Evolutionary conservation across 1,140 invertebrate genomes (phyloP).

Genomic region (Calycopis cecrops): DNA sequence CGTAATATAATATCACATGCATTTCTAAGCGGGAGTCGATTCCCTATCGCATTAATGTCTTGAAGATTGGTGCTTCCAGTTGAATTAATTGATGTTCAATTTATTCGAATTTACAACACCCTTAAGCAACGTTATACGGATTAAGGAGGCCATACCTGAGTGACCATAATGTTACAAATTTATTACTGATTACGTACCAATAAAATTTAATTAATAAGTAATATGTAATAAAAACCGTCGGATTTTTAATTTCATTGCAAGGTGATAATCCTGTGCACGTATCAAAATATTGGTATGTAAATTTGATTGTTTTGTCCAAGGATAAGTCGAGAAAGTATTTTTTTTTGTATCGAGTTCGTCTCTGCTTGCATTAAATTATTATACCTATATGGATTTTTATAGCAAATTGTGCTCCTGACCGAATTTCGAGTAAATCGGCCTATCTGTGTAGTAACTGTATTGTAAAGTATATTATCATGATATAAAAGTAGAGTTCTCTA

Average conservation of each 20-base stretch:
- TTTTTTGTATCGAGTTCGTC: too few species aligned
- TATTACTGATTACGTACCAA: slow-evolving; percentile 5
- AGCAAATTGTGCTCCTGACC: too few species aligned
- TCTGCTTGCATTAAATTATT: too few species aligned
- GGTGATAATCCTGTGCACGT: too few species aligned
- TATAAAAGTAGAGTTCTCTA: too few species aligned
- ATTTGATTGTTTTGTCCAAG: too few species aligned
- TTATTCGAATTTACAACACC: slow-evolving; percentile 36
- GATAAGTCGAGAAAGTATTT: too few species aligned
- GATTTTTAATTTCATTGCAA: neutral
- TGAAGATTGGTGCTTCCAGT: slow-evolving; percentile 35
- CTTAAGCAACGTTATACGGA: slow-evolving; percentile 9
- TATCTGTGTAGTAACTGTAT: too few species aligned
- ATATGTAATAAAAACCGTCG: neutral
- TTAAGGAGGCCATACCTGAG: slow-evolving; percentile 1
- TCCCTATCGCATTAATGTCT: slow-evolving; percentile 50
- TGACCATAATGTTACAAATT: slow-evolving; percentile 8
- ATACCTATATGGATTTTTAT: too few species aligned
- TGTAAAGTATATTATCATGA: too few species aligned
- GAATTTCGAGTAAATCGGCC: too few species aligned
- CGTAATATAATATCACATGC: slow-evolving; percentile 41
- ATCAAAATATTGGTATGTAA: too few species aligned
- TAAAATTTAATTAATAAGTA: slow-evolving; percentile 5
- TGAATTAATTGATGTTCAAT: slow-evolving; percentile 56
- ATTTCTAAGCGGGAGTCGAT: slow-evolving; percentile 38